Conservation (phyloP, 2,113 vertebrate species). For the Hoplias malabaricus region DNA sequence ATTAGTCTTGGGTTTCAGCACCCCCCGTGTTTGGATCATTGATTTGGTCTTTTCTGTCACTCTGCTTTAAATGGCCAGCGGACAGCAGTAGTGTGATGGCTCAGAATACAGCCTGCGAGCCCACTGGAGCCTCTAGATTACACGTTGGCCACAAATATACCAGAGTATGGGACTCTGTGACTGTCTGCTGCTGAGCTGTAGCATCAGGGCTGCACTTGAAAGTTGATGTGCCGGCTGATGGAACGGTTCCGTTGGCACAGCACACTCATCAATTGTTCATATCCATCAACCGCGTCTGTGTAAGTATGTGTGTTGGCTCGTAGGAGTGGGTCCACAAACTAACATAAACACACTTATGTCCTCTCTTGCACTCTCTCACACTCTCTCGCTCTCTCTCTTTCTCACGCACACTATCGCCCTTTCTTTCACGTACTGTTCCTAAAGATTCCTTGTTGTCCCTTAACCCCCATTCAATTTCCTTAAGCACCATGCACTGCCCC, state of each 20-base stretch:
- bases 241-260: neutral
- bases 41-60: slow-evolving; percentile 69
- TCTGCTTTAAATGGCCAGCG: slow-evolving; percentile 39
- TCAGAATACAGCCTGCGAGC: slow-evolving; percentile 3
- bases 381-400: slow-evolving; percentile 10
- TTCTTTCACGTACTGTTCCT: slow-evolving; percentile 33
- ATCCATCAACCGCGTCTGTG: slow-evolving; percentile 21
- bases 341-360: slow-evolving; percentile 25
- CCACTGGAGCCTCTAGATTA: neutral
- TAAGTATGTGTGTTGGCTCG: neutral
- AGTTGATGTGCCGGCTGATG: neutral
- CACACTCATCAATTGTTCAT: slow-evolving; percentile 31
- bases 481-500: slow-evolving; percentile 70
- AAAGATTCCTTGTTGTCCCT: slow-evolving; percentile 51
- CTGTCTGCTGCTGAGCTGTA: neutral
- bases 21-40: slow-evolving; percentile 69
- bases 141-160: neutral
- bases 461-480: slow-evolving; percentile 74
- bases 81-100: slow-evolving; percentile 35
- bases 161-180: neutral
- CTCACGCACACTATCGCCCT: slow-evolving; percentile 13
- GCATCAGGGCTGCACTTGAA: slow-evolving; percentile 4
- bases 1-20: slow-evolving; percentile 83
- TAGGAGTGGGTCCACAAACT: slow-evolving; percentile 16
- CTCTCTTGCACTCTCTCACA: slow-evolving; percentile 11